These are phyloP conservation scores for Nipponia nippon DNA, from an alignment of 2,113 vertebrate genomes.

Conservation along the genomic window DNA sequence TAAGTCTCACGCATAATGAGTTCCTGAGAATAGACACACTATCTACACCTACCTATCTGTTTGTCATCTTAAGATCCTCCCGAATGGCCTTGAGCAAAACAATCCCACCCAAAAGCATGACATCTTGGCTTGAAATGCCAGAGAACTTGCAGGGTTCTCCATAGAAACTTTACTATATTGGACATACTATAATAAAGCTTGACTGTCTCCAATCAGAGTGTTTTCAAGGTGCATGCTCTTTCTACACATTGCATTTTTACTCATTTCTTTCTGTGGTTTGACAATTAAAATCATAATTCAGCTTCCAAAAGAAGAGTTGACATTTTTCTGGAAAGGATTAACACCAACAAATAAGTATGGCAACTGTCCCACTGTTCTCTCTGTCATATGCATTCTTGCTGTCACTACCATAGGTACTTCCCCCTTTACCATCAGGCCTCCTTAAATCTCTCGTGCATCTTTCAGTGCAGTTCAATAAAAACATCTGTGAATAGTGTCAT, in stretches of 20 bases:
- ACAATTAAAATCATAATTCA: neutral
- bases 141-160: neutral
- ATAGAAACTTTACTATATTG: neutral
- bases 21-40: neutral
- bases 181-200: neutral
- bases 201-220: neutral
- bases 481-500: neutral
- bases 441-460: neutral
- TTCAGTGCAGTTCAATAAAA: neutral
- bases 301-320: neutral
- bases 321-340: neutral
- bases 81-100: neutral
- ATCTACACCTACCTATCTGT: neutral
- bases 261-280: neutral
- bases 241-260: neutral
- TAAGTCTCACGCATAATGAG: neutral
- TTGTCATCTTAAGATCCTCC: neutral
- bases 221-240: neutral
- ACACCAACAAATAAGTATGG: neutral
- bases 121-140: neutral
- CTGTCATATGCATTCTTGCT: neutral
- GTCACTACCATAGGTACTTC: fast-evolving
- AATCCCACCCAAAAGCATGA: neutral
- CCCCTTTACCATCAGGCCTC: neutral
- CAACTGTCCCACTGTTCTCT: neutral